Evolutionary conservation across 1,140 invertebrate species (phyloP).

Genomic region (Liolophura sinensis): DNA sequence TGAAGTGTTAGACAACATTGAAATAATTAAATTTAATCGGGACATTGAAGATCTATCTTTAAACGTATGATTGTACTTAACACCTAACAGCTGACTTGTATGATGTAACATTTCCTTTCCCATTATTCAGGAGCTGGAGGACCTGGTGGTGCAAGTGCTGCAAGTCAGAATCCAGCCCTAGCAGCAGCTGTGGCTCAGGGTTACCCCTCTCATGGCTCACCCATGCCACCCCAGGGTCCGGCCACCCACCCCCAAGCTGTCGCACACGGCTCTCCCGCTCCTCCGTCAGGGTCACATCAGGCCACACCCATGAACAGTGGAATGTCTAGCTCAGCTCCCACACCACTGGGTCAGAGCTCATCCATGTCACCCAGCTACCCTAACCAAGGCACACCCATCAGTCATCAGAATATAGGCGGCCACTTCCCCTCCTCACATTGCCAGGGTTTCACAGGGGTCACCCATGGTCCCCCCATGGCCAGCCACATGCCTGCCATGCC

Average conservation of each 20-base stretch:
- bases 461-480: neutral
- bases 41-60: no score
- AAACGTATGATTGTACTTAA: no score
- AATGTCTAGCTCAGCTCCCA: conserved; percentile 4
- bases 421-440: conserved; percentile 3
- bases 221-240: conserved; percentile 47
- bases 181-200: conserved; percentile 29
- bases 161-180: conserved; percentile 28
- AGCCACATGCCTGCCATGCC: no score
- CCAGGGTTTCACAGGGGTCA: neutral
- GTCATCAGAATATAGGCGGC: neutral
- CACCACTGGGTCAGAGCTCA: conserved; percentile 1
- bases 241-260: conserved; percentile 30
- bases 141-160: conserved; percentile 5
- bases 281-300: conserved; percentile 5
- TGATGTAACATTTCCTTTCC: no score
- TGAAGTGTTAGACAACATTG: no score
- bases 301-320: no score
- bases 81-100: no score
- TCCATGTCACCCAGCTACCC: conserved; percentile 7
- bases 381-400: conserved; percentile 4
- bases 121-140: no score
- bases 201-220: conserved; percentile 45
- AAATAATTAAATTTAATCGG: no score
- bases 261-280: conserved; percentile 14